These are phyloP conservation scores for Physella acuta DNA, from an alignment of 1,140 invertebrate genomes.

Conservation along the genomic window DNA sequence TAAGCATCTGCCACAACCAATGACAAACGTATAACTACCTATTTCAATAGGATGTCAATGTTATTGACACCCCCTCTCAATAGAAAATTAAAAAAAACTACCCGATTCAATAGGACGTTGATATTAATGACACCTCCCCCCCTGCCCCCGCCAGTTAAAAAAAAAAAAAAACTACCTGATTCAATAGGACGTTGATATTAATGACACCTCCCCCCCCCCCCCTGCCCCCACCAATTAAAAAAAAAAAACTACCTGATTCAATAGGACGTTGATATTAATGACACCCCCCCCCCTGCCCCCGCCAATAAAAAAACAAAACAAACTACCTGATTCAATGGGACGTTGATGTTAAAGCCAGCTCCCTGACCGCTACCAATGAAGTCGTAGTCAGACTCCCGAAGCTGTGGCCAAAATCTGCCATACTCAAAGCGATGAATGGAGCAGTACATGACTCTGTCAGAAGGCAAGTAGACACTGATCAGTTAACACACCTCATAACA, in stretches of 20 bases:
- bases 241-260: no score
- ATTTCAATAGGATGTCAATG: no score
- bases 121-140: no score
- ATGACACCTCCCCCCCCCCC: no score
- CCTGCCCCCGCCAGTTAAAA: neutral
- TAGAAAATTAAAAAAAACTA: neutral
- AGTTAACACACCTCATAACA: no score
- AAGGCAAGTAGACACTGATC: neutral
- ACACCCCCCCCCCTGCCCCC: constrained; percentile 66
- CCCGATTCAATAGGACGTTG: no score
- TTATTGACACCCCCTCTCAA: no score
- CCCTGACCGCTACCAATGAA: constrained; percentile 77
- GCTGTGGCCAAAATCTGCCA: constrained; percentile 91
- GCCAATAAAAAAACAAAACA: no score
- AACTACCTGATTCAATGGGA: constrained; percentile 78
- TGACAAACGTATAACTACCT: neutral
- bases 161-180: neutral
- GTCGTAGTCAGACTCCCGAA: constrained; percentile 87
- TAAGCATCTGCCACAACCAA: no score
- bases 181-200: no score
- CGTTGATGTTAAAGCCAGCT: constrained; percentile 86
- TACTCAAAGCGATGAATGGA: constrained; percentile 96
- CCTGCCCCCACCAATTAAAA: neutral
- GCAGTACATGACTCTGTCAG: constrained; percentile 85
- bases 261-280: no score